Evolutionary conservation across 2,113 vertebrate genomes (phyloP).

Genomic region (Sander lucioperca): DNA sequence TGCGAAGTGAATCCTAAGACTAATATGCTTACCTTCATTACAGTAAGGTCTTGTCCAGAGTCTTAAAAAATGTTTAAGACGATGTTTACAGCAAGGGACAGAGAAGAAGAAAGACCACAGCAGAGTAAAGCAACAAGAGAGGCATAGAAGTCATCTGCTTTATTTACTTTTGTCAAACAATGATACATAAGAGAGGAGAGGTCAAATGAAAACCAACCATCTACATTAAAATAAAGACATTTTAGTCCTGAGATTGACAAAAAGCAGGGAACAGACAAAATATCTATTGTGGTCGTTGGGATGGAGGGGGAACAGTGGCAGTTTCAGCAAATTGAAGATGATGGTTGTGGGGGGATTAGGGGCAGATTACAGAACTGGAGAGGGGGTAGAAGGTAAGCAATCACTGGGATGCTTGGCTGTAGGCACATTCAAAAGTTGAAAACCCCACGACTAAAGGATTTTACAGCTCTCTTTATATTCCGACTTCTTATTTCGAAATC

Average conservation of each 20-base stretch:
- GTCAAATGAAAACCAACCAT: constrained; percentile 80
- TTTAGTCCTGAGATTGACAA: constrained; percentile 86
- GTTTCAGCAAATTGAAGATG: constrained; percentile 81
- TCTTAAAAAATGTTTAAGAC: constrained; percentile 43
- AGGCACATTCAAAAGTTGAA: constrained; percentile 83
- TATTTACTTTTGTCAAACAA: constrained; percentile 84
- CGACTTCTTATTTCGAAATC: constrained; percentile 80
- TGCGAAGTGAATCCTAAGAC: constrained; percentile 61
- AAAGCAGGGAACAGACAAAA: constrained; percentile 77
- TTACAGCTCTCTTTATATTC: constrained; percentile 82
- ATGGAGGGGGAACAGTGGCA: constrained; percentile 70
- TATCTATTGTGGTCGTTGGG: constrained; percentile 72
- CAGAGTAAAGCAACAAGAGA: constrained; percentile 48
- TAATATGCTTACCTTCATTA: constrained; percentile 73
- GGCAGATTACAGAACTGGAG: constrained; percentile 71
- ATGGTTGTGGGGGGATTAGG: constrained; percentile 70
- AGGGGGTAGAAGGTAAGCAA: constrained; percentile 74
- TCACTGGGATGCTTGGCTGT: constrained; percentile 81
- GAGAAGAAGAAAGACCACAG: neutral
- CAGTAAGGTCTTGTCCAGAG: constrained; percentile 9
- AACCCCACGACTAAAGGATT: constrained; percentile 80
- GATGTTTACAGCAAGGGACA: constrained; percentile 2
- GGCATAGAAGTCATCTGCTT: constrained; percentile 77
- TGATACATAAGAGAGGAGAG: constrained; percentile 80
- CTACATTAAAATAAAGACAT: constrained; percentile 81